phyloP scores from a whole-genome alignment of 2,113 vertebrate species.

The Calypte anna region DNA sequence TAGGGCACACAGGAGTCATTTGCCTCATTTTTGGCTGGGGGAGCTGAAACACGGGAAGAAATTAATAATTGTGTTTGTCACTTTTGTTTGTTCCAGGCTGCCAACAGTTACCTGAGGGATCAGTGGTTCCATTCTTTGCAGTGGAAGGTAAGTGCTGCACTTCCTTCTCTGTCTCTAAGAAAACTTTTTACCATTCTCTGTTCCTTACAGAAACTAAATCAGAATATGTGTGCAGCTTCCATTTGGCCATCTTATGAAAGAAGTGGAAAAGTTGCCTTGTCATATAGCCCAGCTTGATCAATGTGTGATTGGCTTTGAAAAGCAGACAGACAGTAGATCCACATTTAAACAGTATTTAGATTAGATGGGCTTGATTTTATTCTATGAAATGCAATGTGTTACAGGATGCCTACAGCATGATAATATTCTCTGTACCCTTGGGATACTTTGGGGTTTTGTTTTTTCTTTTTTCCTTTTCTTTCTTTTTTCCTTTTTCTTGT shows the following conservation, averaged over 20 bases:
- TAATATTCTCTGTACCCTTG: neutral
- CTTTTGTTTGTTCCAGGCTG: constrained; percentile 83
- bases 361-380: neutral
- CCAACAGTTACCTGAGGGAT: constrained; percentile 98
- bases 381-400: neutral
- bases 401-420: neutral
- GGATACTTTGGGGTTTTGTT: neutral
- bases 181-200: neutral
- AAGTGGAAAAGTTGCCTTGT: neutral
- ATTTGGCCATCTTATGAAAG: neutral
- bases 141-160: constrained; percentile 90
- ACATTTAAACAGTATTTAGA: neutral
- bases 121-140: constrained; percentile 99
- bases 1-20: neutral
- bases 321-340: neutral
- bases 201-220: neutral
- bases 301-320: neutral
- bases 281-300: neutral
- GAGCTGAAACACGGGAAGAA: neutral
- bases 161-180: neutral
- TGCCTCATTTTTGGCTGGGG: neutral
- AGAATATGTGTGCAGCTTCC: neutral
- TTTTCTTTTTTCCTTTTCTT: too few species aligned
- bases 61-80: constrained; percentile 14
- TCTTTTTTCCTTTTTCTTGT: too few species aligned